Percentiles rank a stretch among this genome's conserved stretches.
Evolutionary conservation across 2,888 invertebrate genomes (phyloP).

Genomic region (Lochmaea capreae): DNA sequence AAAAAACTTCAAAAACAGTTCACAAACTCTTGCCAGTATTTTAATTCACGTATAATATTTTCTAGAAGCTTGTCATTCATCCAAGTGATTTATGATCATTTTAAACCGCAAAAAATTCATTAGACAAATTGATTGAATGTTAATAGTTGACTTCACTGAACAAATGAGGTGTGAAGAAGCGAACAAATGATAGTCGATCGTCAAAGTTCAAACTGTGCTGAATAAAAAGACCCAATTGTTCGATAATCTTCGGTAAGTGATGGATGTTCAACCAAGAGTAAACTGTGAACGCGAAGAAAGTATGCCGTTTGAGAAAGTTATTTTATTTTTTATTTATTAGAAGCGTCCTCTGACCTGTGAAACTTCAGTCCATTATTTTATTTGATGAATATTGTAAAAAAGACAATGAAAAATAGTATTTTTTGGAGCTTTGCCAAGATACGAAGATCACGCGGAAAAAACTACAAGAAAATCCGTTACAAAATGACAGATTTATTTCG

Average conservation of each 20-base stretch:
- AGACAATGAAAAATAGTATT: too few species aligned
- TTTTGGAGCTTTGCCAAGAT: too few species aligned
- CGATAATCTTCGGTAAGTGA: not conserved
- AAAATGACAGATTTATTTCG: not conserved
- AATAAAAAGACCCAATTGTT: not conserved
- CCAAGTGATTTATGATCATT: not conserved
- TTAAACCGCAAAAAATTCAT: not conserved
- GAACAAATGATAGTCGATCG: too few species aligned
- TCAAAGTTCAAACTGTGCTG: not conserved
- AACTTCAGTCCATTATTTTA: too few species aligned
- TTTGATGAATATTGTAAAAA: too few species aligned
- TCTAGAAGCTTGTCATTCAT: not conserved
- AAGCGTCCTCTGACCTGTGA: too few species aligned
- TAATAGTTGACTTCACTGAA: not conserved
- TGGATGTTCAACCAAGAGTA: not conserved
- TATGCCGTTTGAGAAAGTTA: too few species aligned
- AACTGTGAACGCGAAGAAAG: not conserved
- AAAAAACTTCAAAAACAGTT: too few species aligned
- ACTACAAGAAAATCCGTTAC: not conserved
- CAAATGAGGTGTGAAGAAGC: not conserved
- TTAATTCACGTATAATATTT: not conserved
- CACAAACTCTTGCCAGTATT: not conserved
- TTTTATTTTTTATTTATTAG: too few species aligned
- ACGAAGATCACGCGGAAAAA: not conserved
- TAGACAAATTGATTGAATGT: not conserved